phyloP scores from a whole-genome alignment of 2,888 invertebrate species.

The Agelastica alni region DNA sequence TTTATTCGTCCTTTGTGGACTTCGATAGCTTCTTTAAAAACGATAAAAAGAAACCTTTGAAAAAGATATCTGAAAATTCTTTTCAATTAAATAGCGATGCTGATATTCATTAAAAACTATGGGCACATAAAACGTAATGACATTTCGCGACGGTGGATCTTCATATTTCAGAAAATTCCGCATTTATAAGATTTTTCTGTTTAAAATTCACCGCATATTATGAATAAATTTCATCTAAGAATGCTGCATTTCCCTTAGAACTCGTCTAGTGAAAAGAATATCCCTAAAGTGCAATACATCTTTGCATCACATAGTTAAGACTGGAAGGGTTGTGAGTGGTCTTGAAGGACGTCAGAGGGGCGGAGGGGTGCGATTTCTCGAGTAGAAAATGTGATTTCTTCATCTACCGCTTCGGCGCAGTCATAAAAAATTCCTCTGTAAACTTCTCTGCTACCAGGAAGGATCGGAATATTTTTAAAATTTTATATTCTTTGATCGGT shows the following conservation, averaged over 20 bases:
- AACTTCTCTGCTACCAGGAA: background rate
- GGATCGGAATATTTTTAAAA: background rate
- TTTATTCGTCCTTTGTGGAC: no score
- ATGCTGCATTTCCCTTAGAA: slow-evolving; percentile 34
- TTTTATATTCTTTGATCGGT: background rate
- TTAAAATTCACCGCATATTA: slow-evolving; percentile 38
- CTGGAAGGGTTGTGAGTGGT: slow-evolving; percentile 57
- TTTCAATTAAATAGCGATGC: background rate
- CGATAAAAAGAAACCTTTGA: no score
- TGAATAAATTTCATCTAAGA: slow-evolving; percentile 40
- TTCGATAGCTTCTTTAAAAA: no score
- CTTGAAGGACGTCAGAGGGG: slow-evolving; percentile 49
- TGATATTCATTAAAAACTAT: slow-evolving; percentile 19
- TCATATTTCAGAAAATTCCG: slow-evolving; percentile 19
- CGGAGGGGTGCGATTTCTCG: slow-evolving; percentile 47
- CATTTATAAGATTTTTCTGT: slow-evolving; percentile 36
- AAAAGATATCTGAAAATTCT: background rate
- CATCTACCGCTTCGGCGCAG: slow-evolving; percentile 50
- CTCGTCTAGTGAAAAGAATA: slow-evolving; percentile 34
- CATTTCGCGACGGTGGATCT: slow-evolving; percentile 22
- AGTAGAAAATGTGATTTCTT: slow-evolving; percentile 59
- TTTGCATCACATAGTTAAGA: slow-evolving; percentile 54
- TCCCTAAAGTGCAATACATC: slow-evolving; percentile 46
- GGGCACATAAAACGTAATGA: slow-evolving; percentile 17
- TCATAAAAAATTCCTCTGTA: slow-evolving; percentile 37